A percentile compares a stretch with the other conserved stretches of the same genome.
Evolutionary conservation across 2,797 vertebrate species (phyloP).

Genomic region (Sciaenops ocellatus): DNA sequence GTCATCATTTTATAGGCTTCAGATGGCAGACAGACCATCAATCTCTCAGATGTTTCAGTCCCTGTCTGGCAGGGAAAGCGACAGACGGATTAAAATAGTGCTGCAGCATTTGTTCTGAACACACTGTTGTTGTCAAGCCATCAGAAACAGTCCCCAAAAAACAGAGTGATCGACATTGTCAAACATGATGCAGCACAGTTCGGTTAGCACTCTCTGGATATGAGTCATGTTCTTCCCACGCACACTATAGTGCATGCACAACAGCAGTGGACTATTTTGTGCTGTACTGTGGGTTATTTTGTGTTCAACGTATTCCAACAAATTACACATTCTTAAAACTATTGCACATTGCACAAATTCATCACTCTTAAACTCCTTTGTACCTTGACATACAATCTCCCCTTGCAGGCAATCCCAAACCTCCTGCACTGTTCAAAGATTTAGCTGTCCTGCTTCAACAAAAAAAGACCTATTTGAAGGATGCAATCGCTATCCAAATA

Average conservation of each 20-base stretch:
- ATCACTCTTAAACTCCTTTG: conserved; percentile 30
- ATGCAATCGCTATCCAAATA: conserved; percentile 76
- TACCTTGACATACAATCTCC: conserved; percentile 47
- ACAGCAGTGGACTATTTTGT: conserved; percentile 41
- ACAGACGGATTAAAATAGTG: conserved; percentile 48
- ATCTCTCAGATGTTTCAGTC: conserved; percentile 32
- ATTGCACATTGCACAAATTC: conserved; percentile 24
- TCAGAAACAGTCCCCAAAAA: conserved; percentile 56
- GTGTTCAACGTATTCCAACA: conserved; percentile 39
- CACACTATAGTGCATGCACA: conserved; percentile 59
- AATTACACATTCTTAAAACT: conserved; percentile 47
- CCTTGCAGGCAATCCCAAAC: conserved; percentile 34
- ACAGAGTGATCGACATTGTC: conserved; percentile 53
- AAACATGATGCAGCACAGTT: conserved; percentile 79
- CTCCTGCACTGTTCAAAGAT: conserved; percentile 64
- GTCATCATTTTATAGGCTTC: not conserved
- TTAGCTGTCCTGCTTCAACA: conserved; percentile 50
- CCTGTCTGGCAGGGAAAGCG: conserved; percentile 22
- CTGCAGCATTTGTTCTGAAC: conserved; percentile 50
- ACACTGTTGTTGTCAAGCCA: conserved; percentile 68
- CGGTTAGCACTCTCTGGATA: conserved; percentile 64
- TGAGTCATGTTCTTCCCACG: conserved; percentile 79
- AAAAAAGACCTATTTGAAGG: conserved; percentile 71
- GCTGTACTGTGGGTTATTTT: conserved; percentile 32
- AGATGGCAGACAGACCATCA: conserved; percentile 28